Conservation (phyloP, 2,888 invertebrate species). For the Blastobasis lacticolella region DNA sequence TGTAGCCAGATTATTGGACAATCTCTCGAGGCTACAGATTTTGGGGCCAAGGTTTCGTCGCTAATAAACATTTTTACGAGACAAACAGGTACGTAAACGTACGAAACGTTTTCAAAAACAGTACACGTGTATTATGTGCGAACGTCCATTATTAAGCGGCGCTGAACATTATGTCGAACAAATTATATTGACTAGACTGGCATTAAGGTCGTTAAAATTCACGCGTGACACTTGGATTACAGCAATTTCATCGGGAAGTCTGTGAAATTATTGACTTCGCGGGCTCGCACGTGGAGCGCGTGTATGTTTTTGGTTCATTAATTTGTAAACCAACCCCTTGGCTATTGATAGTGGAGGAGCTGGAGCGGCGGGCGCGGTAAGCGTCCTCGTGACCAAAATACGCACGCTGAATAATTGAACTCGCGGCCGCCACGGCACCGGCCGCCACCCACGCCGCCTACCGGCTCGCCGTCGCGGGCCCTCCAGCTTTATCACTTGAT, state of each 20-base stretch:
- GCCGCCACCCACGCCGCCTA: slow-evolving; percentile 16
- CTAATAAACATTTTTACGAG: slow-evolving; percentile 58
- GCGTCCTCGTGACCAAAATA: slow-evolving; percentile 69
- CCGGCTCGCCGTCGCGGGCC: slow-evolving; percentile 19
- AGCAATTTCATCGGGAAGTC: neutral
- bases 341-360: slow-evolving; percentile 21
- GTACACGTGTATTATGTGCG: too few species aligned
- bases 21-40: slow-evolving; percentile 53
- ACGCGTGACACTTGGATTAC: too few species aligned
- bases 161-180: too few species aligned
- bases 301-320: slow-evolving; percentile 35
- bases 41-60: slow-evolving; percentile 65
- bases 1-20: slow-evolving; percentile 55
- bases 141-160: too few species aligned
- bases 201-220: too few species aligned
- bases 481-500: slow-evolving; percentile 45
- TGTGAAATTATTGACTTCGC: neutral
- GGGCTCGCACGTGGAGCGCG: neutral
- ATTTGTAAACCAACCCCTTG: slow-evolving; percentile 47
- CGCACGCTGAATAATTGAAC: slow-evolving; percentile 63
- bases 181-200: too few species aligned
- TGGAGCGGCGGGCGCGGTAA: slow-evolving; percentile 17
- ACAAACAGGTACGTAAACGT: slow-evolving; percentile 17
- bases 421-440: slow-evolving; percentile 25
- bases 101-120: too few species aligned